These are phyloP conservation scores for Arvicanthis niloticus DNA, from an alignment of 2,113 vertebrate genomes.

Conservation along the genomic window DNA sequence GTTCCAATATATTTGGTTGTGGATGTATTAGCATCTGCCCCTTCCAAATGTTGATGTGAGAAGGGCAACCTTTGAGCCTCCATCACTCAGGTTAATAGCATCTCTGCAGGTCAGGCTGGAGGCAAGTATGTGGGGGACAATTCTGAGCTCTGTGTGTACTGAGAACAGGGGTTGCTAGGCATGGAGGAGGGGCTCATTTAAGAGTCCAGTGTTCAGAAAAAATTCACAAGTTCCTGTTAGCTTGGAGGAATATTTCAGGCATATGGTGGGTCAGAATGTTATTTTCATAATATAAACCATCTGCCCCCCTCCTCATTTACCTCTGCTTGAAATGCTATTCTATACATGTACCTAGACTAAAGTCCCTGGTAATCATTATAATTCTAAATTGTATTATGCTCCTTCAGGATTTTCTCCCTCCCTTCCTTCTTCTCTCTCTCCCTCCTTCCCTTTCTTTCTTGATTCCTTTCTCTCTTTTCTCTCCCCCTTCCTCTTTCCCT, in stretches of 20 bases:
- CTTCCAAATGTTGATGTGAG: constrained; percentile 73
- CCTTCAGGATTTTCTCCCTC: neutral
- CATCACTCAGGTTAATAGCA: constrained; percentile 63
- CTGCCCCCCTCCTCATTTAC: constrained; percentile 65
- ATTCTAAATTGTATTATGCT: constrained; percentile 53
- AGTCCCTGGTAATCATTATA: constrained; percentile 68
- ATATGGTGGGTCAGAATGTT: constrained; percentile 77
- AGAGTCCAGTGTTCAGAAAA: constrained; percentile 80
- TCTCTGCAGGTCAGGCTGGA: constrained; percentile 59
- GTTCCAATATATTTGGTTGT: constrained; percentile 71
- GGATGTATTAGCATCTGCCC: constrained; percentile 43
- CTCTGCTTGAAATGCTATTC: constrained; percentile 47
- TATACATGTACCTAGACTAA: constrained; percentile 47
- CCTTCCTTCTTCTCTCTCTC: neutral
- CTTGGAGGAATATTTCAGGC: constrained; percentile 79
- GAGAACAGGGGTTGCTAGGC: constrained; percentile 14
- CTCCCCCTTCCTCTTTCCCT: neutral
- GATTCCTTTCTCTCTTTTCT: neutral
- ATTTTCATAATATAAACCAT: constrained; percentile 81
- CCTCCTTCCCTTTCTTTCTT: neutral
- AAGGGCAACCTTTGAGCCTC: constrained; percentile 61
- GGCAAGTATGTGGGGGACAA: constrained; percentile 64
- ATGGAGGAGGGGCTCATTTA: constrained; percentile 66
- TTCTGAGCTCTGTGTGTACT: constrained; percentile 68
- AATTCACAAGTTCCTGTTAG: constrained; percentile 78